Base-by-base conservation (phyloP, 2,888 invertebrate species). In the Exocentrus adspersus region DNA sequence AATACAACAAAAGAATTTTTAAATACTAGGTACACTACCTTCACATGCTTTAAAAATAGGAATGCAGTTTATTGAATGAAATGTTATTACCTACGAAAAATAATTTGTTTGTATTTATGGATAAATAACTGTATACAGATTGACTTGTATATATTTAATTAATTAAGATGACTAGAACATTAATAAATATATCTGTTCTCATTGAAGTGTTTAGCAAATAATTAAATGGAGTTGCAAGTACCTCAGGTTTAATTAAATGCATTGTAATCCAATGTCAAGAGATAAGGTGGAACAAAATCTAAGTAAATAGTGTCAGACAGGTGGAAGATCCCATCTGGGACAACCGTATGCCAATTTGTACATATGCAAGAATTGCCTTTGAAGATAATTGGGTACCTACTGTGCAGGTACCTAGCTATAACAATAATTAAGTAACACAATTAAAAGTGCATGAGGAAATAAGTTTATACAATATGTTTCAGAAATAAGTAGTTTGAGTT, bases 221-320 rank as follows among this genome's bases (percentile, higher is more conserved):
- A 37, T 37, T n/a, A 37, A 37, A 37, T 37, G 20, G 54, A 42
- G 43, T 54, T 41, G 42, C 54, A 43, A 21, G 19, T 21, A 43
- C 51, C 30, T 51, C 41, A 48, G 14, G 19, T 41, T 56, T 64
- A 60, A 64, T 64, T 37, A 37, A 37, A 60, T 60, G 50, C 45
- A 64, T 45, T 58, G 58, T 58, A 46, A 30, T 28, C 30, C 20
- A 12, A 28, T 46, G 58, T 58, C 24, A 24, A 20, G 58, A 46
- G 58, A 58, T 58, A 58, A 45, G 48, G 48, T 17, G n/a, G 32
- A 42, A 58, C 58, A 58, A 58, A 37, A 58, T 46, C 41, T 57
- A 61, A 51, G 66, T 60, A 66, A 66, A 66, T 56, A 59, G 60
- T 51, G 42, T 62, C 62, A 60, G 66, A 63, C 66, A 66, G 57